Evolutionary conservation across 2,888 invertebrate species (phyloP), one percentile per base, ranked within the genome.

Genomic region (Parochlus steinenii): DNA sequence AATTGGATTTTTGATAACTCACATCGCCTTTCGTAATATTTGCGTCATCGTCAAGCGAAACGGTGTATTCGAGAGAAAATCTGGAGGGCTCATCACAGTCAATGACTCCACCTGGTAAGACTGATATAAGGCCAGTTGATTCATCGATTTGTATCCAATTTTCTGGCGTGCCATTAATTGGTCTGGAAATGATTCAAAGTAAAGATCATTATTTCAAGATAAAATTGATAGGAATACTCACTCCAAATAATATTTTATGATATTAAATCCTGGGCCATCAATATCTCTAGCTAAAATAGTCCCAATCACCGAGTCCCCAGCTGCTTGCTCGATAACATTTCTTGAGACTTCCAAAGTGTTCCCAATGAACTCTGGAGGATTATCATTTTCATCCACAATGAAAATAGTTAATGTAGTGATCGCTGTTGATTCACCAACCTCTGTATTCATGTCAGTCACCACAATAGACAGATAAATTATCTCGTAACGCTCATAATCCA

Each of bases 311-410:
- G 61, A 58, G 8, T 54, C 59, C 5, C 44, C 42, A 11, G 47
- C 51, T 0, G 69, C 61, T 46, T 61, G 56, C 54, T 76, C 75
- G 2, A 62, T 53, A 3, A 74, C 69, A 33, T 46, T 47, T 38
- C 61, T 51, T n/a, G 44, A 40, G 4, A 62, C 61, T 2, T 44
- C 45, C 29, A 67, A 47, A 3, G 64, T 60, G 2, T 61, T 61
- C 2, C 47, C 42, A 1, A 52, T 51, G 61, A 74, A 74, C 31
- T 56, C 42, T 3, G 77, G 77, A 3, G 55, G 39, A 49, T 72
- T 71, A 52, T 77, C 75, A 47, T 74, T 74, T 47, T 69, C 57
- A 48, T 76, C 73, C 10, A 59, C 52, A 40, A 77, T 68, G 3
- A 61, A 62, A 15, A 76, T 59, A 1, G 68, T 63, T 41, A 74